These are phyloP conservation scores for Chloebia gouldiae DNA, from an alignment of 2,113 vertebrate genomes.

Conservation along the genomic window DNA sequence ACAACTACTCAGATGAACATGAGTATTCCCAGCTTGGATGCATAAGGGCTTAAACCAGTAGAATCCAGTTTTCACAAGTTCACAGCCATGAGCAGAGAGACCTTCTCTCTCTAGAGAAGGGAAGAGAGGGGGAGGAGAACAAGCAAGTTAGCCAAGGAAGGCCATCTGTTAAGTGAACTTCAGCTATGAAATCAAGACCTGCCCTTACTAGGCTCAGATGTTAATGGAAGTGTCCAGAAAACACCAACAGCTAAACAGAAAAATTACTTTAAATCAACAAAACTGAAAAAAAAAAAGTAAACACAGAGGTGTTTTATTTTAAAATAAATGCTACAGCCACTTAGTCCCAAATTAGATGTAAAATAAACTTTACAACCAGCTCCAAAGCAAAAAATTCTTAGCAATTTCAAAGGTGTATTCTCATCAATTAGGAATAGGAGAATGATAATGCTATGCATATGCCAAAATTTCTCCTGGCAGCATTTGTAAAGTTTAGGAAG, in stretches of 20 bases:
- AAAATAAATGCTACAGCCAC: background rate
- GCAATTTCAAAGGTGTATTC: background rate
- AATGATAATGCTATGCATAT: background rate
- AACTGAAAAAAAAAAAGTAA: background rate
- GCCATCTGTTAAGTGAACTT: constrained; percentile 48
- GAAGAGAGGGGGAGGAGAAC: constrained; percentile 36
- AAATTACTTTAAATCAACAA: background rate
- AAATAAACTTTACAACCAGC: background rate
- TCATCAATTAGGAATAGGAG: background rate
- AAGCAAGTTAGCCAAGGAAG: constrained; percentile 39
- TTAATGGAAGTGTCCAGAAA: constrained; percentile 4
- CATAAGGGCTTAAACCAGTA: background rate
- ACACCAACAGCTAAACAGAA: background rate
- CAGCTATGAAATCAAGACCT: constrained; percentile 33
- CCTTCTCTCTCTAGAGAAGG: background rate
- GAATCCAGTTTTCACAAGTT: constrained; percentile 52
- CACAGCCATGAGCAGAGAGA: background rate
- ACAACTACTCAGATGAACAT: background rate
- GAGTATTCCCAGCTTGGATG: background rate
- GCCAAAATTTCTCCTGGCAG: constrained; percentile 35
- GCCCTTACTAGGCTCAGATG: constrained; percentile 4
- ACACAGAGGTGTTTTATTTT: background rate
- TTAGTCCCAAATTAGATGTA: background rate
- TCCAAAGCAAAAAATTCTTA: background rate
- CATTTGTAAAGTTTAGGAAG: background rate